Evolutionary conservation across 2,797 vertebrate species (phyloP).

Genomic region (Hipposideros larvatus): DNA sequence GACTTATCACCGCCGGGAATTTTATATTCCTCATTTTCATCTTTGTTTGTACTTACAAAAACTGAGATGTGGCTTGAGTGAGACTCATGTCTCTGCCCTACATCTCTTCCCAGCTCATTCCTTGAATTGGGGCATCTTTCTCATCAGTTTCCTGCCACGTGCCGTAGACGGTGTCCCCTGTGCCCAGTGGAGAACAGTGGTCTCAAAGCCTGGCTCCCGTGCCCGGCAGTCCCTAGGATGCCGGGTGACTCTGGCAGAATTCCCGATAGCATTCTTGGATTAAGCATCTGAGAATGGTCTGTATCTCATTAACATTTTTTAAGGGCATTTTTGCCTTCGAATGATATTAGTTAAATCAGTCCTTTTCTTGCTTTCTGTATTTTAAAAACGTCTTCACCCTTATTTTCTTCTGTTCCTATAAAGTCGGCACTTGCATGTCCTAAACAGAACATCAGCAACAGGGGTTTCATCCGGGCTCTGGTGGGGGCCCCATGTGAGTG

Average conservation of each 20-base stretch:
- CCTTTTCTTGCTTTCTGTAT: background rate
- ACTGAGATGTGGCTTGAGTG: background rate
- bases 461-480: background rate
- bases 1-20: background rate
- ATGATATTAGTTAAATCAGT: background rate
- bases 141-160: background rate
- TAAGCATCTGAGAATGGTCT: background rate
- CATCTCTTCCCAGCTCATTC: background rate
- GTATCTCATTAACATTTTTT: background rate
- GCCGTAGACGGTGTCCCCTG: accelerated
- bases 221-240: accelerated
- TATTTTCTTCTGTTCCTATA: background rate
- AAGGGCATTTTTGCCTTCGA: background rate
- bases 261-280: accelerated
- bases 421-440: background rate
- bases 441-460: background rate
- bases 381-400: background rate
- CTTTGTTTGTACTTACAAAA: background rate
- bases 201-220: accelerated
- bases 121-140: background rate
- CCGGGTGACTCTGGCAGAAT: background rate
- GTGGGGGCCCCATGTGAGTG: background rate
- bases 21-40: background rate
- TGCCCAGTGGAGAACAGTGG: background rate
- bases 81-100: background rate